These are phyloP conservation scores for Parazoanthus atlanticus DNA, from an alignment of 92 coral and sea anemone genomes.

Conservation along the genomic window DNA sequence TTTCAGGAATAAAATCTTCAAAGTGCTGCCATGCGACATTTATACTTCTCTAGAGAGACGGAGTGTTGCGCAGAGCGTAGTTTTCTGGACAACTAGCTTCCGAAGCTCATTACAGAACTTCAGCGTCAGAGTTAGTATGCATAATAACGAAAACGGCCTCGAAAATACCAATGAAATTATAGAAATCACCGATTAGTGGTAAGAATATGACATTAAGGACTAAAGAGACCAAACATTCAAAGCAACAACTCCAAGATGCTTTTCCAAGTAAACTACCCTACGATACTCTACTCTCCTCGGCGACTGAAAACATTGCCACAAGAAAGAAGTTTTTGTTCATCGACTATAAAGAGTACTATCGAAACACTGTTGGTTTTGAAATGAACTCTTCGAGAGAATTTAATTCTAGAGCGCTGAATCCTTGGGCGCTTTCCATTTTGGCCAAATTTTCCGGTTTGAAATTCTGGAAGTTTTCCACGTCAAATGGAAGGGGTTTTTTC, in stretches of 20 bases:
- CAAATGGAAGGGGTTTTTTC: too few relatives aligned
- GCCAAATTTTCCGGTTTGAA: too few relatives aligned
- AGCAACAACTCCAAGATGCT: neutral
- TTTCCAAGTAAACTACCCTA: neutral
- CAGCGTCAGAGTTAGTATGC: neutral
- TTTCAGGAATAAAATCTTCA: constrained; percentile 73
- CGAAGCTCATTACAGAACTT: constrained; percentile 46
- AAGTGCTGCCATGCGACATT: constrained; percentile 71
- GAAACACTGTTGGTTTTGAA: too few relatives aligned
- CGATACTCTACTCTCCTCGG: neutral
- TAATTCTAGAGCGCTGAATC: too few relatives aligned
- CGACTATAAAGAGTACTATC: neutral
- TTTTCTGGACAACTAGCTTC: constrained; percentile 74
- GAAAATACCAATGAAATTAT: neutral
- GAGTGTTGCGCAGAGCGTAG: constrained; percentile 41
- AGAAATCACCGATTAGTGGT: constrained; percentile 6
- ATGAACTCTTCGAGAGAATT: neutral
- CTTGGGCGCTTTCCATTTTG: too few relatives aligned
- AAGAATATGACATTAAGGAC: neutral
- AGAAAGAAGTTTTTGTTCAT: neutral
- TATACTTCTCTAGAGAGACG: constrained; percentile 9
- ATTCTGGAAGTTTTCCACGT: too few relatives aligned
- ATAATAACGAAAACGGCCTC: neutral
- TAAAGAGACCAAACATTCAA: neutral
- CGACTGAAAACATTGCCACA: neutral